Conservation (phyloP, 2,888 invertebrate genomes). For the Lepidochrysops patricia region DNA sequence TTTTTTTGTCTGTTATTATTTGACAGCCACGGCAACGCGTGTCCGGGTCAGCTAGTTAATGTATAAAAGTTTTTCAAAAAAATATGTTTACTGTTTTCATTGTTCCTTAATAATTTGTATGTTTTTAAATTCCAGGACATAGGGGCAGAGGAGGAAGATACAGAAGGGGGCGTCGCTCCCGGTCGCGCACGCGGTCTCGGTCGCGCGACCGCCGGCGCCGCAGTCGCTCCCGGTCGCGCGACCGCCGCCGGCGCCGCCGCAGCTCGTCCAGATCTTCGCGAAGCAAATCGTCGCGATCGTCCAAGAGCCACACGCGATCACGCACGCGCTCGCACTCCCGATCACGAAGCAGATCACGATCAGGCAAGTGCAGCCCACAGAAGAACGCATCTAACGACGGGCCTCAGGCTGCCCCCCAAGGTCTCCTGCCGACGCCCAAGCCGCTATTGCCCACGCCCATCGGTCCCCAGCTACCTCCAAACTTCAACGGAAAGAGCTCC, state of each 20-base stretch:
- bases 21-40: no score
- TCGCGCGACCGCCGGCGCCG: conserved; percentile 44
- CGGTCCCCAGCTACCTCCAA: conserved; percentile 48
- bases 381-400: conserved; percentile 45
- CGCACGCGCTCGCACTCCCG: conserved; percentile 60
- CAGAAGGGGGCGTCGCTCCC: conserved; percentile 38
- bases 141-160: conserved; percentile 60
- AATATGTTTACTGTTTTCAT: no score
- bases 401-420: conserved; percentile 42
- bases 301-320: conserved; percentile 46
- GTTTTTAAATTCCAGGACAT: conserved; percentile 40
- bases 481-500: conserved; percentile 35
- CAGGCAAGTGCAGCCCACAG: conserved; percentile 72
- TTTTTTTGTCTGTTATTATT: no score
- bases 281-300: conserved; percentile 59
- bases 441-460: conserved; percentile 41
- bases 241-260: conserved; percentile 60
- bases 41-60: no score
- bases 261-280: conserved; percentile 62
- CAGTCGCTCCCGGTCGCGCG: conserved; percentile 48
- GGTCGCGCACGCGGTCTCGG: conserved; percentile 36
- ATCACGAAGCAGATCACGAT: conserved; percentile 63
- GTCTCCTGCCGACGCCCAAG: conserved; percentile 39
- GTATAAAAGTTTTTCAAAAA: no score
- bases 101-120: neutral